Evolutionary conservation across 2,113 vertebrate species (phyloP).

Genomic region (Bambusicola thoracicus): DNA sequence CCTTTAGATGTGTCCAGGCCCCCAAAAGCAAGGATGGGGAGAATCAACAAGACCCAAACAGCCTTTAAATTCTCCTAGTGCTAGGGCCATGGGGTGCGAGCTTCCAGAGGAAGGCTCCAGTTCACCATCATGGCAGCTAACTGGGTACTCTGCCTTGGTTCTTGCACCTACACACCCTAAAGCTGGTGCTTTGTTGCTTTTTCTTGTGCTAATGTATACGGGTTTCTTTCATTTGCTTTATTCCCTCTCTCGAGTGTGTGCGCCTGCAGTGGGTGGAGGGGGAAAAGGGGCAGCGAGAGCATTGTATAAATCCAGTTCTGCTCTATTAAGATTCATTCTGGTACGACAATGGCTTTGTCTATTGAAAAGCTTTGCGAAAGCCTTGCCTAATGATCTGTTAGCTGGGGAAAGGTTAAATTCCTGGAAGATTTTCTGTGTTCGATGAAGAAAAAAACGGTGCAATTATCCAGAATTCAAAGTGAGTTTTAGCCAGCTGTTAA

Average conservation of each 20-base stretch:
- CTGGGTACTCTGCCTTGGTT: not conserved
- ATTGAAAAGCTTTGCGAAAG: conserved; percentile 43
- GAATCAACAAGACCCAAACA: not conserved
- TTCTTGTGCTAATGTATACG: not conserved
- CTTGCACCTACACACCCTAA: not conserved
- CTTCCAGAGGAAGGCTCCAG: not conserved
- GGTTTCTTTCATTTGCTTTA: not conserved
- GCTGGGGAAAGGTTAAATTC: conserved; percentile 64
- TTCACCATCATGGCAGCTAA: not conserved
- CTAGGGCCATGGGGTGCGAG: not conserved
- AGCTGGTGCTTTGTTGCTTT: not conserved
- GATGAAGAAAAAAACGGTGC: conserved; percentile 65
- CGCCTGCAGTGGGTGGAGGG: not conserved
- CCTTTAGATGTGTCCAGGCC: not conserved
- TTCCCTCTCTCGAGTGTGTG: not conserved
- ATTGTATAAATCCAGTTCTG: conserved; percentile 52
- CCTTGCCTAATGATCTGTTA: conserved; percentile 65
- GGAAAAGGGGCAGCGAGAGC: not conserved
- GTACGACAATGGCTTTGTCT: conserved; percentile 47
- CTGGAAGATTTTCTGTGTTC: conserved; percentile 46
- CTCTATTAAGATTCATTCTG: conserved; percentile 59
- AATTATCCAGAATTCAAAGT: conserved; percentile 59
- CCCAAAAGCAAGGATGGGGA: not conserved
- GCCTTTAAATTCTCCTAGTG: not conserved
- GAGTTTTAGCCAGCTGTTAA: conserved; percentile 69